Evolutionary conservation across 1,140 invertebrate species (phyloP).

Genomic region (Bombyx mandarina): DNA sequence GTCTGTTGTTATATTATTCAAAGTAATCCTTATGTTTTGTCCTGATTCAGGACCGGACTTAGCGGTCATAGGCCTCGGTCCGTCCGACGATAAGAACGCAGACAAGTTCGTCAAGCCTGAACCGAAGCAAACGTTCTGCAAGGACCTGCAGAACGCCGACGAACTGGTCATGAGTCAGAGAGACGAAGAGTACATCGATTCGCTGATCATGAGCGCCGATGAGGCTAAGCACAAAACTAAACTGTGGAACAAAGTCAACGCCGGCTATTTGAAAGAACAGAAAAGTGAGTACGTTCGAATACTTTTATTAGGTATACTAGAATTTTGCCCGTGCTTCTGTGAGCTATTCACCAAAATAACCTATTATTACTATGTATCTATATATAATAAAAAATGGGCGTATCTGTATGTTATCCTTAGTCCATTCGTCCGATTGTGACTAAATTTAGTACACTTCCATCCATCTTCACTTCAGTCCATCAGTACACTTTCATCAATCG

Average conservation of each 20-base stretch:
- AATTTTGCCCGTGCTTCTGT: neutral
- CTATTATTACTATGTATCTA: too few relatives aligned
- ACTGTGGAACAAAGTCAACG: conserved; percentile 89
- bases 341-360: too few relatives aligned
- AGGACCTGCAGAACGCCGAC: conserved; percentile 59
- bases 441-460: too few relatives aligned
- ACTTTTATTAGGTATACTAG: neutral
- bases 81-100: conserved; percentile 29
- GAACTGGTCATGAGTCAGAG: conserved; percentile 90
- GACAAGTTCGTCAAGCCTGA: conserved; percentile 49
- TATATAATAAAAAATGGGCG: too few relatives aligned
- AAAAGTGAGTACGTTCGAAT: conserved; percentile 74
- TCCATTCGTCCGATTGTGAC: too few relatives aligned
- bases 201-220: conserved; percentile 86
- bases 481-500: too few relatives aligned
- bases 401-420: too few relatives aligned
- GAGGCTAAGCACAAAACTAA: conserved; percentile 85
- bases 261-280: conserved; percentile 85
- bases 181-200: conserved; percentile 92
- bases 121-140: conserved; percentile 30
- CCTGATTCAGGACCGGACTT: conserved; percentile 42
- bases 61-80: conserved; percentile 47
- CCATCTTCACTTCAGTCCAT: too few relatives aligned
- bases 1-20: too few relatives aligned
- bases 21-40: neutral